Conservation (phyloP, 2,888 invertebrate genomes). For the Cryptus armator region DNA sequence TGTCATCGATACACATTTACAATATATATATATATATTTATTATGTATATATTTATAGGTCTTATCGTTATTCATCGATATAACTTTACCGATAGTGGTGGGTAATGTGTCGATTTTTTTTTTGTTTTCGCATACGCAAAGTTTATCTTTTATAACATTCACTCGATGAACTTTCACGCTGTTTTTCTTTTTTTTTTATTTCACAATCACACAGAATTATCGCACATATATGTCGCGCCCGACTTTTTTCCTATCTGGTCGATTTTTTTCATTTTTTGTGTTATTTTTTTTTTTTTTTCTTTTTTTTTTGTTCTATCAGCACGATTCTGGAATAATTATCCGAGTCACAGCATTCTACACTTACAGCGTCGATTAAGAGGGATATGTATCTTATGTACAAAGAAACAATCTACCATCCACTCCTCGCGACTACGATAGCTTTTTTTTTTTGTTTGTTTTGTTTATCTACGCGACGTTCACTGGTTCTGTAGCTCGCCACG, state of each 20-base stretch:
- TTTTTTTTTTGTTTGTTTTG: constrained; percentile 19
- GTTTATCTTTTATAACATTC: constrained; percentile 48
- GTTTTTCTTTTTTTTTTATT: constrained; percentile 19
- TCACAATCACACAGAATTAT: constrained; percentile 42
- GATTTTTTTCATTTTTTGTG: constrained; percentile 38
- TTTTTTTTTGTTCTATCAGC: constrained; percentile 37
- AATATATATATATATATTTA: constrained; percentile 81
- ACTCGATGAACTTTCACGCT: constrained; percentile 47
- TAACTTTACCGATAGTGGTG: constrained; percentile 78
- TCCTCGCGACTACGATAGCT: constrained; percentile 62
- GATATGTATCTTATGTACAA: constrained; percentile 85
- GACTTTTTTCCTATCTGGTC: constrained; percentile 57
- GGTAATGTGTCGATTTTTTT: constrained; percentile 75
- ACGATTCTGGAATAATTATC: constrained; percentile 32
- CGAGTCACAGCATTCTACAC: constrained; percentile 49
- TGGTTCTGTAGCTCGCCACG: constrained; percentile 66
- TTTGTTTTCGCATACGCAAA: constrained; percentile 43
- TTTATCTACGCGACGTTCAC: constrained; percentile 66
- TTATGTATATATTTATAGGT: constrained; percentile 79
- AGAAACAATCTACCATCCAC: constrained; percentile 71
- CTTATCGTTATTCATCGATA: constrained; percentile 76
- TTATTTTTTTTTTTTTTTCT: constrained; percentile 11
- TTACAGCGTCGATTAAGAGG: constrained; percentile 60
- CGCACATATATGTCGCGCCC: constrained; percentile 40
- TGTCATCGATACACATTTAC: constrained; percentile 84